Percentiles rank a stretch among this genome's conserved stretches.
Evolutionary conservation across 2,888 invertebrate species (phyloP).

Genomic region (Caenorhabditis doughertyi): DNA sequence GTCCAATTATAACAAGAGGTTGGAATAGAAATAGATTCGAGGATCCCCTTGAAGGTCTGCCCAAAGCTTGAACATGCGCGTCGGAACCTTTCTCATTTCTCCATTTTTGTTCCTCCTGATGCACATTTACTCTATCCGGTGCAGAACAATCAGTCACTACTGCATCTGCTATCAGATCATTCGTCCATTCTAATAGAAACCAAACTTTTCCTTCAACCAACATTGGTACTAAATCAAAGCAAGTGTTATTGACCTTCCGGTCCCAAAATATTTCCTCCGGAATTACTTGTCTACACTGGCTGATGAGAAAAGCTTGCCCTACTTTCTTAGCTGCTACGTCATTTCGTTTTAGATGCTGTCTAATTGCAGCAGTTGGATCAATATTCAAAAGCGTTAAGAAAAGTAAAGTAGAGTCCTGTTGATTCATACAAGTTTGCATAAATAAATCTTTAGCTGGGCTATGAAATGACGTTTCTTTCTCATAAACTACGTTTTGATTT

Average conservation of each 20-base stretch:
- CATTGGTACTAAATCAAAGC: too few relatives aligned
- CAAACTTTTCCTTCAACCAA: not conserved
- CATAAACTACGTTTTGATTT: too few relatives aligned
- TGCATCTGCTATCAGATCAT: not conserved
- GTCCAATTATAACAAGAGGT: not conserved
- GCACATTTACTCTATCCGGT: too few relatives aligned
- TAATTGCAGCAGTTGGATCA: not conserved
- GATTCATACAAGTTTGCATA: too few relatives aligned
- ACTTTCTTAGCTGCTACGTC: not conserved
- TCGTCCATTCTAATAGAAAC: not conserved
- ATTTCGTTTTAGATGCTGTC: not conserved
- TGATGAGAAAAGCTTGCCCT: not conserved
- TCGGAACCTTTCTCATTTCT: not conserved
- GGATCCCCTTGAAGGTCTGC: not conserved
- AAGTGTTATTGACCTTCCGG: too few relatives aligned
- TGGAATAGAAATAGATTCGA: not conserved
- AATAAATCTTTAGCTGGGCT: too few relatives aligned
- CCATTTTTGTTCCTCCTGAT: not conserved
- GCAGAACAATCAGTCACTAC: too few relatives aligned
- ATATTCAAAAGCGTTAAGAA: not conserved
- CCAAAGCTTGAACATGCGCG: not conserved
- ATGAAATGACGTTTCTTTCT: too few relatives aligned
- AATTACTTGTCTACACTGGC: not conserved
- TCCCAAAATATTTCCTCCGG: not conserved
- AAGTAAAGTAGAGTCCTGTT: not conserved